Base-by-base conservation (phyloP, 2,797 vertebrate genomes). In the Pseudochirops corinnae region DNA sequence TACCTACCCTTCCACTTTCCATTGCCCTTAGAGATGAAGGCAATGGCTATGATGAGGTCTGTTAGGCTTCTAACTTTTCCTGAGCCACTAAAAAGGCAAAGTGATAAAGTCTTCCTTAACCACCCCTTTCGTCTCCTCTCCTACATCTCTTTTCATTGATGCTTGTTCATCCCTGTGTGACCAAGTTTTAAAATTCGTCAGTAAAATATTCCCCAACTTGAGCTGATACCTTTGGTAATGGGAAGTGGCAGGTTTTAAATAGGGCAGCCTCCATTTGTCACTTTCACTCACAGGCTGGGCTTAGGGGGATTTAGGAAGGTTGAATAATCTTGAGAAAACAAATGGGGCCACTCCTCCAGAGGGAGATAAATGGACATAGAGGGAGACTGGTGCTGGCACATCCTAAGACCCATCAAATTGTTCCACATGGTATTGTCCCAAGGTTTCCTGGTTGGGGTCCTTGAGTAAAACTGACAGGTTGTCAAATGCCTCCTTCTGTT, bases 211-310 rank as follows among this genome's bases (percentile, higher is more conserved):
- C 97, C 97, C 98, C 98, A 98, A 98, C 95, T 98, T 97, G 92
- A 98, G 97, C 74, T 96, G 98, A 98, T 98, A 97, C 96, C 98
- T 98, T 95, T 96, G 50, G 97, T 99, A 98, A 99, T 98, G 97
- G 55, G n/a, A 98, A 99, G 98, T 98, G 98, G 98, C 99, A 98
- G 98, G 92, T 98, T 98, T 98, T 98, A 98, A 99, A 98, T 97
- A 98, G 98, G 97, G 97, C 93, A 98, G 98, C 96, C 98, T 98
- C 97, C 97, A 91, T 97, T 98, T 99, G 99, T 99, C 99, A 98
- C 98, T 99, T 99, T 98, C 98, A 98, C 98, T 99, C 98, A 99
- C 11, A 97, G 97, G 96, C 98, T 98, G 98, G 97, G 18, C 93
- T 98, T 96, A 98, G 97, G 98, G 98, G 98, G 97, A 98, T 98